phyloP scores from a whole-genome alignment of 2,888 invertebrate species.

The Eristalis pertinax region DNA sequence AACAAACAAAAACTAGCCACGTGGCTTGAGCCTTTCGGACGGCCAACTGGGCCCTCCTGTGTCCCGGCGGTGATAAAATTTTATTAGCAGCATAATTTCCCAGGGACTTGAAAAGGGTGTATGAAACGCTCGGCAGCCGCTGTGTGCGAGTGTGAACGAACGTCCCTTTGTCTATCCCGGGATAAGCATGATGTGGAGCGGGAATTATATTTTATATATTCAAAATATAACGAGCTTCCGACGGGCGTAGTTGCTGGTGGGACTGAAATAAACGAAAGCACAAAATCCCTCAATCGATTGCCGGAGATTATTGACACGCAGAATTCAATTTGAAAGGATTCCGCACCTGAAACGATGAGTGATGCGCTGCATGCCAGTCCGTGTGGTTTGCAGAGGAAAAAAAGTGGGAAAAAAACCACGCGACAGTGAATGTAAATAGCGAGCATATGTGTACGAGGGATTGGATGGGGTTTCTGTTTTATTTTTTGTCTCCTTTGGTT shows the following conservation, averaged over 20 bases:
- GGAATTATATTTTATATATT: not conserved
- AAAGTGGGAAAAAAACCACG: not conserved
- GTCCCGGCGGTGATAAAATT: constrained; percentile 54
- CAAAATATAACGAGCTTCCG: constrained; percentile 15
- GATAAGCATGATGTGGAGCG: not conserved
- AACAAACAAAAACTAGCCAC: constrained; percentile 27
- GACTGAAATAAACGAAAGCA: constrained; percentile 27
- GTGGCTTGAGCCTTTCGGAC: not conserved
- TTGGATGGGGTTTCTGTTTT: not conserved
- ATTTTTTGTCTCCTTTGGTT: constrained; percentile 2
- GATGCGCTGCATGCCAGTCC: constrained; percentile 1
- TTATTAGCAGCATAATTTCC: constrained; percentile 58
- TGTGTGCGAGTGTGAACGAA: not conserved
- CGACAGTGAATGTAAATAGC: constrained; percentile 10
- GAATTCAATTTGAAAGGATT: constrained; percentile 69
- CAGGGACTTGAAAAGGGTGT: constrained; percentile 39
- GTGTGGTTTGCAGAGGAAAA: constrained; percentile 5
- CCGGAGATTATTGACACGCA: constrained; percentile 63
- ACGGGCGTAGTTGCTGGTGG: not conserved
- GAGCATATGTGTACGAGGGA: constrained; percentile 1
- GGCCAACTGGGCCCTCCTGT: not conserved
- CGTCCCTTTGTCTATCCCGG: constrained; percentile 25
- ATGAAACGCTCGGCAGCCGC: constrained; percentile 10
- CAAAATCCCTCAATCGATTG: constrained; percentile 57
- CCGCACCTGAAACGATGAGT: constrained; percentile 50